A percentile compares a stretch with the other conserved stretches of the same genome.
Conservation (phyloP, 2,113 vertebrate species). For the Furnarius figulus region DNA sequence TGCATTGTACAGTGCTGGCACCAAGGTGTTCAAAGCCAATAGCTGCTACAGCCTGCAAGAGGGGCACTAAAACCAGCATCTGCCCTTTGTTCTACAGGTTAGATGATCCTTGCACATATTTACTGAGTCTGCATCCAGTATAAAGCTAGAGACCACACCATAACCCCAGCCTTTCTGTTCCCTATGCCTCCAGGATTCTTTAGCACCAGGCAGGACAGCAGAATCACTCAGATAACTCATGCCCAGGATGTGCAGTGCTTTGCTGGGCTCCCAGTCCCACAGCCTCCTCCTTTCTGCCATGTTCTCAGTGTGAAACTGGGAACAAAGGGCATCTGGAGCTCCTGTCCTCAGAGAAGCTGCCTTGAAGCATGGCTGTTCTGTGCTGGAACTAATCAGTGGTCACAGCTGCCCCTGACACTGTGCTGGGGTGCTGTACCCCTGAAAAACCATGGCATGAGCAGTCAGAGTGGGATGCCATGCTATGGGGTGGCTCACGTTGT, state of each 20-base stretch:
- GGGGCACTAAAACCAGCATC: background rate
- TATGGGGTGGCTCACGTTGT: rapidly evolving
- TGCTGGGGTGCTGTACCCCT: background rate
- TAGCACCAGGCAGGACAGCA: background rate
- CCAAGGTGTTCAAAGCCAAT: background rate
- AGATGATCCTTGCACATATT: background rate
- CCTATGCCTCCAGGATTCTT: background rate
- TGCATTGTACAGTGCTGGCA: background rate
- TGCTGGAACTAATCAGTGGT: background rate
- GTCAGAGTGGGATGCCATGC: background rate
- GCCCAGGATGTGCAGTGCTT: background rate
- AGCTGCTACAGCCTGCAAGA: background rate
- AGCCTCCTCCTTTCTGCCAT: background rate
- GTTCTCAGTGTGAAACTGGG: background rate
- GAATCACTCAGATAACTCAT: background rate
- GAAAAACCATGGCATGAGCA: background rate
- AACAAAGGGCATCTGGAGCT: background rate
- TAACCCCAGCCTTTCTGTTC: background rate
- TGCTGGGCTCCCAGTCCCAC: background rate
- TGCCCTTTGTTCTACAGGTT: background rate
- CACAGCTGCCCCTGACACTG: background rate
- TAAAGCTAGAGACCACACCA: background rate
- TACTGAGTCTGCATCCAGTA: background rate
- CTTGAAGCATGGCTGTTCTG: background rate
- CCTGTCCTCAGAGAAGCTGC: background rate